phyloP scores from a whole-genome alignment of 2,888 invertebrate genomes.

The Ommatoiulus sabulosus region DNA sequence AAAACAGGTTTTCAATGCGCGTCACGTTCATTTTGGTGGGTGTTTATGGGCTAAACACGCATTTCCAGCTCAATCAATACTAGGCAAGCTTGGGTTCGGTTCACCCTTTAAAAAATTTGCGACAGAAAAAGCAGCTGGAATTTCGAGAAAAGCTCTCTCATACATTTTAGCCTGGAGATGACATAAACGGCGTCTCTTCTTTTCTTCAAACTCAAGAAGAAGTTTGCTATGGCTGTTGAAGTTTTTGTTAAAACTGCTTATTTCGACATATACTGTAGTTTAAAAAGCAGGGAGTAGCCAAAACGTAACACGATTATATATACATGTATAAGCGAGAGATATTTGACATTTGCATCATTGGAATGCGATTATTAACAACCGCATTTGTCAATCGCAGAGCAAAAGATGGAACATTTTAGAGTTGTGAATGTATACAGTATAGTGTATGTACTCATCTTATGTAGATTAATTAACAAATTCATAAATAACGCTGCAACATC shows the following conservation, averaged over 20 bases:
- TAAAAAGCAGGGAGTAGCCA: background rate
- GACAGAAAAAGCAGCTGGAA: conserved; percentile 27
- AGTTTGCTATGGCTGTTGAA: background rate
- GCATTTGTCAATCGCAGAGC: too few relatives aligned
- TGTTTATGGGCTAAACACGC: background rate
- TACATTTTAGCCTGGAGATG: conserved; percentile 36
- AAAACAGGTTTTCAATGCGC: background rate
- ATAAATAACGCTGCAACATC: too few relatives aligned
- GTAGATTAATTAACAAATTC: too few relatives aligned
- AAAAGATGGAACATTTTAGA: too few relatives aligned
- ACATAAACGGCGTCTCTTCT: conserved; percentile 10
- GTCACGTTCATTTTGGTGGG: conserved; percentile 43
- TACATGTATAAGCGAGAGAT: too few relatives aligned
- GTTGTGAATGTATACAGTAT: too few relatives aligned
- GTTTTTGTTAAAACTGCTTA: background rate
- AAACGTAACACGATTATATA: too few relatives aligned
- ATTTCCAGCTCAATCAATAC: conserved; percentile 4
- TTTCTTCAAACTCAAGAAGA: background rate
- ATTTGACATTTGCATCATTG: too few relatives aligned
- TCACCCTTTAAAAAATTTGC: conserved; percentile 5
- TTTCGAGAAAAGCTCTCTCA: conserved; percentile 21
- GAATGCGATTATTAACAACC: too few relatives aligned
- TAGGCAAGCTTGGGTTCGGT: background rate
- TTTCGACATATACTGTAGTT: background rate
- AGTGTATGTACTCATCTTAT: too few relatives aligned